Evolutionary conservation across 2,888 invertebrate genomes (phyloP).

Genomic region (Troglohyphantes excavatus): DNA sequence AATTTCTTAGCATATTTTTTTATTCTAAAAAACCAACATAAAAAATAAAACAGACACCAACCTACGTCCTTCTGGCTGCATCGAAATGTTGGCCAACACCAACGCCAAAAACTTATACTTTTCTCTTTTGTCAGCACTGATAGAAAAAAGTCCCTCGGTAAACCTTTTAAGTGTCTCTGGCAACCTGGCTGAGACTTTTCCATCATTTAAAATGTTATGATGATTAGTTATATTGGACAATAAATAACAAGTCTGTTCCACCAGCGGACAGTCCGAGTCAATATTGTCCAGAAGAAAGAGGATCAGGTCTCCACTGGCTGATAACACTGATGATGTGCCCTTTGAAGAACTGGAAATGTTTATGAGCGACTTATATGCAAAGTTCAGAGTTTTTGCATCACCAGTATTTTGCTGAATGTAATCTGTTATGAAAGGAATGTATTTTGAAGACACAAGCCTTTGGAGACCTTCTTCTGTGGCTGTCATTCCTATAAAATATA

Average conservation of each 20-base stretch:
- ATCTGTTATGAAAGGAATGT: constrained; percentile 1
- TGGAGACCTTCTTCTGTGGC: constrained; percentile 19
- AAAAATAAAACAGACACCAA: constrained; percentile 24
- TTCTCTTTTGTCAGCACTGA: not conserved
- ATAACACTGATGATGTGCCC: not conserved
- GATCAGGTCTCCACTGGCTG: not conserved
- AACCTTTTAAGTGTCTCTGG: not conserved
- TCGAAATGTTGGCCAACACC: constrained; percentile 21
- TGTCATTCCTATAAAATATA: constrained; percentile 15
- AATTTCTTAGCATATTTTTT: too few relatives aligned
- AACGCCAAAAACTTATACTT: constrained; percentile 42
- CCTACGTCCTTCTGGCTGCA: not conserved
- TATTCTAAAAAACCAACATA: too few relatives aligned
- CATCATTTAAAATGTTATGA: not conserved
- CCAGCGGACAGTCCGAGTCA: not conserved
- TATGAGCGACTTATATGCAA: constrained; percentile 24
- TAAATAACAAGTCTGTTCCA: constrained; percentile 26
- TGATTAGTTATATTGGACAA: constrained; percentile 21
- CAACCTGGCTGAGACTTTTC: not conserved
- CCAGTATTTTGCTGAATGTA: not conserved
- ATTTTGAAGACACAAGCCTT: constrained; percentile 2
- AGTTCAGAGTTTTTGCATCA: not conserved
- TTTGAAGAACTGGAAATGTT: constrained; percentile 15
- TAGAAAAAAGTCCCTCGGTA: not conserved
- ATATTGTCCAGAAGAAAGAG: not conserved